phyloP scores from a whole-genome alignment of 2,888 invertebrate species.

The Gastracanthus pulcherrimus region DNA sequence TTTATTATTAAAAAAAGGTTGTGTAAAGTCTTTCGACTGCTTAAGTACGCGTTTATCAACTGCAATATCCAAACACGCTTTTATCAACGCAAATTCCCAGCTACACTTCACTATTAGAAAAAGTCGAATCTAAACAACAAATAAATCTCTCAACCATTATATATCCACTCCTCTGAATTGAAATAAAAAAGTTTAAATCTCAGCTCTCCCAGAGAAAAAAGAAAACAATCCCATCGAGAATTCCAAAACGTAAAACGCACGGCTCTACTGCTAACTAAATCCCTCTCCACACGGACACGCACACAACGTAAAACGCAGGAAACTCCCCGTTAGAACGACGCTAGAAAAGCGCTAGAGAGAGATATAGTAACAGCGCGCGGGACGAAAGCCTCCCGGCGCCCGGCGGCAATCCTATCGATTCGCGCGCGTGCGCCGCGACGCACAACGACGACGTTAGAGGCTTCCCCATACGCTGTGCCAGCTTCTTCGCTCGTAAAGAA shows the following conservation, averaged over 20 bases:
- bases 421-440: constrained; percentile 6
- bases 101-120: background rate
- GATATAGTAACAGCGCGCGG: background rate
- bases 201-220: background rate
- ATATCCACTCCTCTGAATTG: background rate
- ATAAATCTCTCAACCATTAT: background rate
- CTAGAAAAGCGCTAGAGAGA: constrained; percentile 17
- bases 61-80: too few species aligned
- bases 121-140: too few species aligned
- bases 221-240: background rate
- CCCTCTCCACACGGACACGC: background rate
- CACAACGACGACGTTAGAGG: constrained; percentile 7
- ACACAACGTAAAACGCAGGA: background rate
- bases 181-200: background rate
- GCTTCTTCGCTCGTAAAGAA: background rate
- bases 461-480: constrained; percentile 28
- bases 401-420: constrained; percentile 45
- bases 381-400: constrained; percentile 12
- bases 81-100: too few species aligned
- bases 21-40: too few species aligned
- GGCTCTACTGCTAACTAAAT: background rate
- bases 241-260: background rate
- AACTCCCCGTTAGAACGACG: constrained; percentile 5
- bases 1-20: too few species aligned
- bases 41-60: too few species aligned